These are phyloP conservation scores for Prunella himalayana DNA, from an alignment of 2,113 vertebrate species.

Conservation along the genomic window DNA sequence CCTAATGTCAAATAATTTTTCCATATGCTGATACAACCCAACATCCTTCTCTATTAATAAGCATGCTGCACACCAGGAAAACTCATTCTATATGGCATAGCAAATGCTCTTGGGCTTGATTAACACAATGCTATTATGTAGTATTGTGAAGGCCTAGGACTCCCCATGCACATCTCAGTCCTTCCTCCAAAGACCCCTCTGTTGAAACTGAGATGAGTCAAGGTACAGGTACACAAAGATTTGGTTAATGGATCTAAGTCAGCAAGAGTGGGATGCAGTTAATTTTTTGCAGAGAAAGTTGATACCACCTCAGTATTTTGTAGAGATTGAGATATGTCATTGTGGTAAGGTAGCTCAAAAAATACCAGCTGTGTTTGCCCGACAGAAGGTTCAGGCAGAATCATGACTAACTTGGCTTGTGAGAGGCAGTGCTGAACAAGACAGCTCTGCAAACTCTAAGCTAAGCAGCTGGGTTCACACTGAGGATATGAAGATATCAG, in stretches of 20 bases:
- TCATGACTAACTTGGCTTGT: background rate
- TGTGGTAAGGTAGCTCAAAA: background rate
- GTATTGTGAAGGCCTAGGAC: background rate
- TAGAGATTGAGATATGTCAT: background rate
- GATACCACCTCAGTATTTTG: background rate
- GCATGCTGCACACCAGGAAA: background rate
- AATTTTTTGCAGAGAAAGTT: background rate
- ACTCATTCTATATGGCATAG: background rate
- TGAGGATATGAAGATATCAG: background rate
- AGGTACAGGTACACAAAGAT: background rate
- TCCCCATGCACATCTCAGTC: background rate
- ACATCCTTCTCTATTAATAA: background rate
- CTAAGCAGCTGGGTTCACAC: background rate
- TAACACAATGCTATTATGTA: rapidly evolving
- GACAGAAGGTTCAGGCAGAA: background rate
- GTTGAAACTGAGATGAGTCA: background rate
- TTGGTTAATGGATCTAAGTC: background rate
- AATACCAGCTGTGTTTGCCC: background rate
- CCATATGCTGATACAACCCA: background rate
- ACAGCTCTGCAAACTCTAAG: background rate
- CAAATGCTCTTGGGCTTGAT: background rate
- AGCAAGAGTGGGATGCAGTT: background rate
- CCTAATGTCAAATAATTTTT: background rate
- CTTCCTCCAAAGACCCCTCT: background rate
- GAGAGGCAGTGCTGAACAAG: background rate